Conservation (phyloP, 2,113 vertebrate genomes). For the Ancistrus triradiatus region DNA sequence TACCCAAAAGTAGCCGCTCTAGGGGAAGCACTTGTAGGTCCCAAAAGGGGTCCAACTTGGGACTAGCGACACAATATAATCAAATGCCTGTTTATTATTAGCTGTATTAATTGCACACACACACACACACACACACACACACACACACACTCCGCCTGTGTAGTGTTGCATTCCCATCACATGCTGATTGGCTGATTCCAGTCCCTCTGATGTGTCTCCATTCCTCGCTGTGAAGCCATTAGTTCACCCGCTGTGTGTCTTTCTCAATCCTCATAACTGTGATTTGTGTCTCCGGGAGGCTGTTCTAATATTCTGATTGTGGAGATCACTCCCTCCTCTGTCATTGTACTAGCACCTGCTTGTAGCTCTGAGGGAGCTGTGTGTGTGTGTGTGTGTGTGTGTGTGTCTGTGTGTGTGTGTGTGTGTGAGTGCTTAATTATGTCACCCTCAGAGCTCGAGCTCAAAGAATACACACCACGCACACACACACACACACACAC, state of each 20-base stretch:
- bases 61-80: too few relatives aligned
- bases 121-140: too few relatives aligned
- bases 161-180: conserved; percentile 6
- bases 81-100: too few relatives aligned
- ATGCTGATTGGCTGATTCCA: conserved; percentile 19
- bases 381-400: conserved; percentile 22
- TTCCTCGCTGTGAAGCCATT: conserved; percentile 36
- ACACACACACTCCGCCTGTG: neutral
- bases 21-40: too few relatives aligned
- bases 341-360: conserved; percentile 30
- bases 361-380: neutral
- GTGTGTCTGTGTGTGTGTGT: conserved; percentile 6
- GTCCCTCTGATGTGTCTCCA: conserved; percentile 34
- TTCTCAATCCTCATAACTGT: conserved; percentile 7
- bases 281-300: neutral
- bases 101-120: too few relatives aligned
- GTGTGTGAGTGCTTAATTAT: conserved; percentile 16
- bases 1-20: too few relatives aligned
- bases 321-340: conserved; percentile 5
- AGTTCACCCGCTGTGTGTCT: conserved; percentile 36
- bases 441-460: neutral
- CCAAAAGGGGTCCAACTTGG: too few relatives aligned
- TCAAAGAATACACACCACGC: neutral
- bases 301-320: conserved; percentile 33
- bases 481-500: too few relatives aligned